A percentile compares a stretch with the other conserved stretches of the same genome.
Conservation (phyloP, 2,113 vertebrate genomes). For the Vireo altiloquus region DNA sequence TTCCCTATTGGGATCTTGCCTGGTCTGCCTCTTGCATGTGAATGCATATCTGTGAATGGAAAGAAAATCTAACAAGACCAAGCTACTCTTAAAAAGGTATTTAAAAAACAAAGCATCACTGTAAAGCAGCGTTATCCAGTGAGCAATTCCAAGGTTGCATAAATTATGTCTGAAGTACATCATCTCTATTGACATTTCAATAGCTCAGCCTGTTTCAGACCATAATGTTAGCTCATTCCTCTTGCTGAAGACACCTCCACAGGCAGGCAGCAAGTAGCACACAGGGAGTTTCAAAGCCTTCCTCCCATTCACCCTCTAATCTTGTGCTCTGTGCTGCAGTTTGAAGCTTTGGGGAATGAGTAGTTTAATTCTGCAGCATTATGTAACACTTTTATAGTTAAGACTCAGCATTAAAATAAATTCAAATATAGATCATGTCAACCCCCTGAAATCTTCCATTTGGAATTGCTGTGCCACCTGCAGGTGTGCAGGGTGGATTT, state of each 20-base stretch:
- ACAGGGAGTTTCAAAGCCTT: neutral
- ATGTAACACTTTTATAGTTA: neutral
- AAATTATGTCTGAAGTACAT: neutral
- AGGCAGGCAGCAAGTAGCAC: neutral
- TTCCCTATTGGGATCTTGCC: neutral
- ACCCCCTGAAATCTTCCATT: neutral
- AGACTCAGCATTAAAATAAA: neutral
- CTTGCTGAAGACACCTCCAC: neutral
- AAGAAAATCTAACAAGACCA: neutral
- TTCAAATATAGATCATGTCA: neutral
- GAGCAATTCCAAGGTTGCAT: neutral
- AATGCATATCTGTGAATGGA: neutral
- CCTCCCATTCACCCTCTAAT: neutral
- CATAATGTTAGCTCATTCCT: neutral
- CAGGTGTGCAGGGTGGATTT: neutral
- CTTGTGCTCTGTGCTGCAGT: neutral
- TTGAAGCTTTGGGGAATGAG: neutral
- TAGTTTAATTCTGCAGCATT: slow-evolving; percentile 3
- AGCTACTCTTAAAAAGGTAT: neutral
- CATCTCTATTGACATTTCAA: neutral
- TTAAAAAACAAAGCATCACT: neutral
- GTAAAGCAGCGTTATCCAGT: neutral
- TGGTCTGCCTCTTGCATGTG: neutral
- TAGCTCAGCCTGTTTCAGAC: neutral
- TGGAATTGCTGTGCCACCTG: neutral